Conservation (phyloP, 2,797 vertebrate genomes). For the Stomatorhinus walkeri region DNA sequence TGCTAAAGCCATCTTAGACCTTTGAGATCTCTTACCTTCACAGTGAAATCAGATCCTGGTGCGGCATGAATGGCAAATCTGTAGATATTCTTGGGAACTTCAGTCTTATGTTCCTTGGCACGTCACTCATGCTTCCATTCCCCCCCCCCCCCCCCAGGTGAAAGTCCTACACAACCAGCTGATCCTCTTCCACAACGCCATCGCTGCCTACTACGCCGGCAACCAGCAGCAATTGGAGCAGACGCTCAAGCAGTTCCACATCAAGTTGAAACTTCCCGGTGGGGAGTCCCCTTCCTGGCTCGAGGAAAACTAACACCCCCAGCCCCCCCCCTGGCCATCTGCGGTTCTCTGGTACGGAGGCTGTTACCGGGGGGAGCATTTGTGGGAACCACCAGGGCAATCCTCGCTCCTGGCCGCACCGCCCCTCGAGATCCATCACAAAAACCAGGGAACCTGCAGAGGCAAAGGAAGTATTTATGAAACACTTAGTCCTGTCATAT, state of each 20-base stretch:
- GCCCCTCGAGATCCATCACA: conserved; percentile 32
- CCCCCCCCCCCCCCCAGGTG: conserved; percentile 63
- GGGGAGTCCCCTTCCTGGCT: conserved; percentile 89
- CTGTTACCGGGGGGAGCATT: background rate
- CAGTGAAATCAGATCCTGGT: background rate
- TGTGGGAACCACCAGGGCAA: conserved; percentile 22
- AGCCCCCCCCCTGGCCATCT: background rate
- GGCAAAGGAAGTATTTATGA: conserved; percentile 18
- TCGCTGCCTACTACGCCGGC: conserved; percentile 91
- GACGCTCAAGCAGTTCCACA: conserved; percentile 97
- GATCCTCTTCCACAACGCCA: conserved; percentile 94
- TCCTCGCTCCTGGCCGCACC: conserved; percentile 18
- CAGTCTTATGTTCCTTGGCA: background rate
- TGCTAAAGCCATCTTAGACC: background rate
- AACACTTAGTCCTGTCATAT: conserved; percentile 6
- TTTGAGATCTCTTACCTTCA: background rate
- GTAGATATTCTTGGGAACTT: background rate
- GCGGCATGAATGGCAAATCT: background rate
- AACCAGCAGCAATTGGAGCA: conserved; percentile 98
- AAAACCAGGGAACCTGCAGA: conserved; percentile 34
- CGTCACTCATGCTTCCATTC: background rate
- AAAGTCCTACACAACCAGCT: conserved; percentile 98
- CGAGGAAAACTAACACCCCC: conserved; percentile 76
- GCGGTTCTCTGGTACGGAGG: conserved; percentile 27
- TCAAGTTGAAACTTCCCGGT: conserved; percentile 98